A percentile compares a stretch with the other conserved stretches of the same genome.
These are phyloP conservation scores for Hyles euphorbiae DNA, from an alignment of 1,140 invertebrate species.

Conservation along the genomic window DNA sequence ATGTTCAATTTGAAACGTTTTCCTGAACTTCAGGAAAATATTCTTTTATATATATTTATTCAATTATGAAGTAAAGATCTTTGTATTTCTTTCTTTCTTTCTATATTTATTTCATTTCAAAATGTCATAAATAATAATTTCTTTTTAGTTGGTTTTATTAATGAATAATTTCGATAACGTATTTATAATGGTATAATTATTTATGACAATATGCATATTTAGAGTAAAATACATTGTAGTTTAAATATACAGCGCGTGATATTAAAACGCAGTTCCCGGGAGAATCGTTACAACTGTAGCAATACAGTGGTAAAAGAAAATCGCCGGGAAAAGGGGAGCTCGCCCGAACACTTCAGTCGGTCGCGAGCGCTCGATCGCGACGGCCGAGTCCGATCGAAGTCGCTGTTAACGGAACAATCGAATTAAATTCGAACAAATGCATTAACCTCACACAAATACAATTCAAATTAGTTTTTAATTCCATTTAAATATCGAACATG, in stretches of 20 bases:
- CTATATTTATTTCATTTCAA: no score
- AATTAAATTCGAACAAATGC: constrained; percentile 16
- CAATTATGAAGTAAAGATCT: no score
- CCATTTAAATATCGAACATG: background rate
- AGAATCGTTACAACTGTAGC: constrained; percentile 20
- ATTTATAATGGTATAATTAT: no score
- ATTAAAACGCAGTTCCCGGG: constrained; percentile 6
- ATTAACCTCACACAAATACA: constrained; percentile 19
- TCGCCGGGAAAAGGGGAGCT: constrained; percentile 34
- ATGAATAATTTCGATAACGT: no score
- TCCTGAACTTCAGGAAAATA: constrained; percentile 17
- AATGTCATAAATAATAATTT: no score
- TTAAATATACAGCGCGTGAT: background rate
- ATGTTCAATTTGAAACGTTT: no score
- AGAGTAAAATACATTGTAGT: no score
- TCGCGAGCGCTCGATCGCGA: constrained; percentile 27
- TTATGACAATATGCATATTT: no score
- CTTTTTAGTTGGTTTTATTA: no score
- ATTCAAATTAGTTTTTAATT: constrained; percentile 2
- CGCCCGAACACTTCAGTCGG: constrained; percentile 37
- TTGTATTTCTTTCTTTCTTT: no score
- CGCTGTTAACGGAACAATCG: constrained; percentile 16
- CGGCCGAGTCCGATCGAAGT: constrained; percentile 9
- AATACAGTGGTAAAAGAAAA: constrained; percentile 32
- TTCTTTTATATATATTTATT: background rate